phyloP scores from a whole-genome alignment of 2,797 vertebrate species.

The Bovichtus variegatus region DNA sequence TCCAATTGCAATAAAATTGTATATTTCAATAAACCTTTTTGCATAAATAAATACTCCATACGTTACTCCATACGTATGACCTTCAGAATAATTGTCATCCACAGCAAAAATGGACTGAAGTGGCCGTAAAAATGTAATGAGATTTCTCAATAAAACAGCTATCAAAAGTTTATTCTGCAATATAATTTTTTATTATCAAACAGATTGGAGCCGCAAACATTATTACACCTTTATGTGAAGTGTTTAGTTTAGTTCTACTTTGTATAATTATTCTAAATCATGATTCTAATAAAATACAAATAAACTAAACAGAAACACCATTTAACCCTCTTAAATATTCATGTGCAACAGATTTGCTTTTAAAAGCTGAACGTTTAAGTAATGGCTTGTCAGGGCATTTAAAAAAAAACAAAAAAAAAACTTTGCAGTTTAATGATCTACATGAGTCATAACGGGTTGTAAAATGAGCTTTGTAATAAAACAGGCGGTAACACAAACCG shows the following conservation, averaged over 20 bases:
- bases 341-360: constrained; percentile 71
- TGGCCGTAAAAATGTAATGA: constrained; percentile 48
- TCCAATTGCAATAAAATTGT: neutral
- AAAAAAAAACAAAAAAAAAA: constrained; percentile 46
- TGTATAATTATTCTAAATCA: constrained; percentile 53
- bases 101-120: constrained; percentile 22
- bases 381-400: constrained; percentile 45
- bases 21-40: neutral
- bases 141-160: constrained; percentile 50
- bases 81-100: constrained; percentile 34
- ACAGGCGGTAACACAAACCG: constrained; percentile 20
- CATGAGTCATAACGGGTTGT: constrained; percentile 44
- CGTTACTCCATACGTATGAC: neutral
- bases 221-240: constrained; percentile 43
- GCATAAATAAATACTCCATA: neutral
- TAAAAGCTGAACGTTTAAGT: constrained; percentile 54
- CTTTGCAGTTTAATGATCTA: constrained; percentile 44
- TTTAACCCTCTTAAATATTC: constrained; percentile 72
- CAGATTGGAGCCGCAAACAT: constrained; percentile 72
- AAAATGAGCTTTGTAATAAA: constrained; percentile 56
- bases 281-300: constrained; percentile 69
- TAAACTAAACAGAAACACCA: constrained; percentile 60
- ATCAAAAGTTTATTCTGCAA: constrained; percentile 42
- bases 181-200: constrained; percentile 69
- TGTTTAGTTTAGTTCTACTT: constrained; percentile 21